Conservation (phyloP, 2,797 vertebrate genomes). For the Myotis findleyi region DNA sequence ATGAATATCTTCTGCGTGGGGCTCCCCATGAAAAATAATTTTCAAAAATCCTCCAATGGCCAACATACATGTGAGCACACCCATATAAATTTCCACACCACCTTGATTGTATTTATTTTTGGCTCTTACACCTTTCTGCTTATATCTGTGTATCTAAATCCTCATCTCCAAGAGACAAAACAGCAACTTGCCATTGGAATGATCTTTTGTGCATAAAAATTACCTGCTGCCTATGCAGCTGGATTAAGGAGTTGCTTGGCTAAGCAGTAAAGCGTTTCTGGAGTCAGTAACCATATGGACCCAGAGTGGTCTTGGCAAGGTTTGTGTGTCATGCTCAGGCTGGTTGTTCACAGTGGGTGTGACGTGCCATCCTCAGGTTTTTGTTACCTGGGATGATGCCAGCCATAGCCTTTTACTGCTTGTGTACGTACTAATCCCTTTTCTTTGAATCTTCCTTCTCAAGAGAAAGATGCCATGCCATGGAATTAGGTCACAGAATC, state of each 20-base stretch:
- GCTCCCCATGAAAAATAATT: not conserved
- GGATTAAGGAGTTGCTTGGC: not conserved
- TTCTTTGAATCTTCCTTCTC: not conserved
- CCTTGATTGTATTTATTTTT: not conserved
- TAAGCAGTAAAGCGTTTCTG: not conserved
- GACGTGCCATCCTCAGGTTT: not conserved
- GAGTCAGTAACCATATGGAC: not conserved
- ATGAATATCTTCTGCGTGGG: not conserved
- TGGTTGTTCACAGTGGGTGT: not conserved
- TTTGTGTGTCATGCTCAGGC: not conserved
- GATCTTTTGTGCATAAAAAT: constrained; percentile 16
- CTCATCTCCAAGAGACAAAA: not conserved
- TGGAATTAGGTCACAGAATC: not conserved
- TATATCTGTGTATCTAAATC: not conserved
- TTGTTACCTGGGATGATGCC: not conserved
- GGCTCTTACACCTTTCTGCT: not conserved
- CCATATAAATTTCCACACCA: not conserved
- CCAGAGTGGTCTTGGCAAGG: not conserved
- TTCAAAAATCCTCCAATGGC: not conserved
- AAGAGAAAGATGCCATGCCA: not conserved
- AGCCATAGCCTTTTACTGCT: not conserved
- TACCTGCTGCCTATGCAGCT: not conserved
- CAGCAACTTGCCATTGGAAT: not conserved
- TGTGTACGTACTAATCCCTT: not conserved
- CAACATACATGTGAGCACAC: not conserved